Evolutionary conservation across 1,140 invertebrate genomes (phyloP).

Genomic region (Agraylea sexmaculata): DNA sequence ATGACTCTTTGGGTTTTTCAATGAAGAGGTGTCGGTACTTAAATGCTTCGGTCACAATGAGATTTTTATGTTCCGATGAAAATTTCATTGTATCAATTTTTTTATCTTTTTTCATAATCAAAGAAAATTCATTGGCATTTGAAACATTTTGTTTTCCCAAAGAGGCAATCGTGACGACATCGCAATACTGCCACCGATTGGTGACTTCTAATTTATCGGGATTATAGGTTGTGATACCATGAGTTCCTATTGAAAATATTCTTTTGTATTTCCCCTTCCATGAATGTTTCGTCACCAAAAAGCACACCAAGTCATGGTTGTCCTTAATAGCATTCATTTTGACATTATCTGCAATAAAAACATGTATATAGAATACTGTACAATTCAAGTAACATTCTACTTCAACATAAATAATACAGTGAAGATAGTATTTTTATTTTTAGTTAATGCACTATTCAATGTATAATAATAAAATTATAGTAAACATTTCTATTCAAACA

Average conservation of each 20-base stretch:
- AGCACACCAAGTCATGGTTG: constrained; percentile 86
- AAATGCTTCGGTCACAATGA: constrained; percentile 86
- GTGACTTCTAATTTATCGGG: constrained; percentile 89
- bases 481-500: no score
- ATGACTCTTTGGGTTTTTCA: constrained; percentile 63
- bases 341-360: constrained; percentile 37
- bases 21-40: constrained; percentile 67
- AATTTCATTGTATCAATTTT: constrained; percentile 94
- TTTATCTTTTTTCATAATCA: constrained; percentile 79
- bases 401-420: no score
- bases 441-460: no score
- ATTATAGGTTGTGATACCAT: constrained; percentile 95
- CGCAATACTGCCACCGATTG: constrained; percentile 84
- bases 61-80: constrained; percentile 88
- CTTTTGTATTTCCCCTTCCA: constrained; percentile 98
- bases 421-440: no score
- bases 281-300: constrained; percentile 90
- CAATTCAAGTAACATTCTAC: no score
- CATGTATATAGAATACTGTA: no score
- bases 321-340: constrained; percentile 76
- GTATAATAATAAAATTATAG: no score
- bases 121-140: constrained; percentile 59
- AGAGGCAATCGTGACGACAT: constrained; percentile 66
- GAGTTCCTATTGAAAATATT: constrained; percentile 91
- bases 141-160: constrained; percentile 39